A percentile compares a stretch with the other conserved stretches of the same genome.
These are phyloP conservation scores for Vidua macroura DNA, from an alignment of 2,113 vertebrate genomes.

Conservation along the genomic window DNA sequence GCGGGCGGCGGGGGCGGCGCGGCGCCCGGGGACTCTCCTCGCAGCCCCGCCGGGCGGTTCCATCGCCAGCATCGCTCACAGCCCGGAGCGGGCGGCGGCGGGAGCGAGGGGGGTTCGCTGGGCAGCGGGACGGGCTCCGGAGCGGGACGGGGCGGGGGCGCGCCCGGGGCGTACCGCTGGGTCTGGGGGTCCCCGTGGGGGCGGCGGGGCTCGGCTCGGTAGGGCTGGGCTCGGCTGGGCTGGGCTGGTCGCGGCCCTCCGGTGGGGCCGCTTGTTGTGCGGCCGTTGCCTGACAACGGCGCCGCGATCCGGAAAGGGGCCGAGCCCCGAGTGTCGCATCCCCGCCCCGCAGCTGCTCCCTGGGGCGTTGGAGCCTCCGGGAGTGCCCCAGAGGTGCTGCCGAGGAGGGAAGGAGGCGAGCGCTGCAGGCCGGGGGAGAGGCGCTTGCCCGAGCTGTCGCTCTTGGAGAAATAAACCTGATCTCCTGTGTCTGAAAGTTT, in stretches of 20 bases:
- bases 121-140: neutral
- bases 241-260: neutral
- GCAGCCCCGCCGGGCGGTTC: no score
- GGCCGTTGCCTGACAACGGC: conserved; percentile 37
- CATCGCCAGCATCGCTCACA: neutral
- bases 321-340: neutral
- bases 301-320: neutral
- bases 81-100: neutral
- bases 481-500: neutral
- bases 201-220: neutral
- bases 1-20: neutral
- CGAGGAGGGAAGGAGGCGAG: rapidly evolving
- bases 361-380: neutral
- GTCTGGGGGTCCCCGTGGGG: neutral
- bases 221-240: neutral
- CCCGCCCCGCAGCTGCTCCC: neutral
- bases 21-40: rapidly evolving
- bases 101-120: neutral
- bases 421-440: neutral
- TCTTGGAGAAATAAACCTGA: neutral
- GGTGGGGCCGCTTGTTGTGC: neutral
- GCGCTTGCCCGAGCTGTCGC: no score
- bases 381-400: neutral
- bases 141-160: neutral
- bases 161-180: neutral